Conservation (phyloP, 64 coral and sea anemone genomes). For the Stichodactyla mertensii region DNA sequence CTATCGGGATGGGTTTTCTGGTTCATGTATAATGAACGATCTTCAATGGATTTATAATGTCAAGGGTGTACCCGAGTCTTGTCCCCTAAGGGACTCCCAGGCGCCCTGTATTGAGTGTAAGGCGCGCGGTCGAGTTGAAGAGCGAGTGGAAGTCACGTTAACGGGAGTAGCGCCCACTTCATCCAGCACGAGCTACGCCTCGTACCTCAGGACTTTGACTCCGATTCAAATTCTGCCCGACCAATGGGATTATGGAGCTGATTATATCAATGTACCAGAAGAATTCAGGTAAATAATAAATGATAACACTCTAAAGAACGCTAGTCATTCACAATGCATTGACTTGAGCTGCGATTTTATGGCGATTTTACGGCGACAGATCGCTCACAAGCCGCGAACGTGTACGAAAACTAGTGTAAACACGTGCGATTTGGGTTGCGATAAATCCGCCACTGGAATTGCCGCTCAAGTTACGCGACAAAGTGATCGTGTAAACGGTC, state of each 20-base stretch:
- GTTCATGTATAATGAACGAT: slow-evolving; percentile 71
- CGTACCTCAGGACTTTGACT: slow-evolving; percentile 56
- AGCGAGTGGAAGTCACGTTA: slow-evolving; percentile 80
- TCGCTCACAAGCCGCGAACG: too few species aligned
- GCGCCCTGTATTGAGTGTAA: slow-evolving; percentile 88
- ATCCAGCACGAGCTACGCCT: slow-evolving; percentile 42
- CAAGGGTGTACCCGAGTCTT: slow-evolving; percentile 83
- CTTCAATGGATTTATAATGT: slow-evolving; percentile 85
- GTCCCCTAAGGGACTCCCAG: slow-evolving; percentile 67
- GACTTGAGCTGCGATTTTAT: too few species aligned
- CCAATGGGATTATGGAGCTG: slow-evolving; percentile 67
- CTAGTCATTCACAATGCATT: too few species aligned
- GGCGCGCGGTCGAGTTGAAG: slow-evolving; percentile 77
- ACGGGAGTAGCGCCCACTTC: slow-evolving; percentile 73
- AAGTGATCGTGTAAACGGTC: too few species aligned
- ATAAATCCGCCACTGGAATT: too few species aligned
- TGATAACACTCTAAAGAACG: too few species aligned
- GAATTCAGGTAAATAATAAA: slow-evolving; percentile 72
- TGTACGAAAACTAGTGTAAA: too few species aligned
- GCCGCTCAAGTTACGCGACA: too few species aligned
- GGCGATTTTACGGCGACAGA: too few species aligned
- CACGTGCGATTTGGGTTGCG: too few species aligned
- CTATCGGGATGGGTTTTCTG: slow-evolving; percentile 50
- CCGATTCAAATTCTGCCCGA: slow-evolving; percentile 62
- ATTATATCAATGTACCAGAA: slow-evolving; percentile 82